Base-by-base conservation (phyloP, 2,797 vertebrate genomes). In the Notolepis coatsorum region DNA sequence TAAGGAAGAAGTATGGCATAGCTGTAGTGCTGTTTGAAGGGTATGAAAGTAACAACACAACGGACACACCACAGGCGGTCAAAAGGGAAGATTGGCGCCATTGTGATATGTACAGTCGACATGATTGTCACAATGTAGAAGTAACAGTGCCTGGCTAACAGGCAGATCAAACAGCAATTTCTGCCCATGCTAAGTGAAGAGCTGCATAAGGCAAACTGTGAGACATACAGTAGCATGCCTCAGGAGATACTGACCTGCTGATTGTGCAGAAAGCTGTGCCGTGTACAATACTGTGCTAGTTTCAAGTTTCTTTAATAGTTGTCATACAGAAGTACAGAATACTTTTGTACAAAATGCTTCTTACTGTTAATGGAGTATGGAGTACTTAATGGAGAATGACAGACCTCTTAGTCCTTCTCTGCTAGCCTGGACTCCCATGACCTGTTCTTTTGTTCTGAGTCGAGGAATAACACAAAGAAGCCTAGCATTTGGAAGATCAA, bases 101-200 rank as follows among this genome's bases (percentile, higher is more conserved):
- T 30, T 35, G 49, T 52, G 49, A 52, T 30, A 52, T 52, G 33
- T 52, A 52, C 17, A 37, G 49, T 15, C 18, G 31, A 35, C 35
- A 37, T 37, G 15, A 37, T 37, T n/a, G 35, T 46, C 43, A 24
- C 43, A 24, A 46, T 46, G 21, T 8, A 25, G 43, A 24, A 21
- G 21, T 18, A 23, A 23, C 17, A 45, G 20, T 45, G 20, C 20
- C 20, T 45, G 42, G 21, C 43, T 23, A 46, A 23, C 20, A 23
- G 43, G 43, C 43, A 46, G 43, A 46, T 23, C 43, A 24, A 46
- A 12, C 21, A 46, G 43, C 21, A 46, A n/a, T 46, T 46, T 24
- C 0, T 46, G 21, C 20, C 41, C 25, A 50, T 50, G 48, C 27
- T 20, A 35, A 35, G 49, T 52, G 49, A 35, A 52, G 17, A 51